Conservation (phyloP, 2,797 vertebrate species). For the Bovichtus variegatus region DNA sequence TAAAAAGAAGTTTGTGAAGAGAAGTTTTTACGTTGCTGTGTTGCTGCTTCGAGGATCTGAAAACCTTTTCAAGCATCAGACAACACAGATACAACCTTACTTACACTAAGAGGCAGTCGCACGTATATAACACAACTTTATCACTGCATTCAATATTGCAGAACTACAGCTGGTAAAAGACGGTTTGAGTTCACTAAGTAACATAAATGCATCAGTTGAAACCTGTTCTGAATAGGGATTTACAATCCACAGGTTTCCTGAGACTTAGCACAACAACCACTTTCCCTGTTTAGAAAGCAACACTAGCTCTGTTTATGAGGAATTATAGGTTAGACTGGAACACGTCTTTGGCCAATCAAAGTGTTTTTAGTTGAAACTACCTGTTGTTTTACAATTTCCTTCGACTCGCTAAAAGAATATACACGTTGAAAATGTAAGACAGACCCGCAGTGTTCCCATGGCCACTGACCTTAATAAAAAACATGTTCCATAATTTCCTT, state of each 20-base stretch:
- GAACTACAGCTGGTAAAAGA: background rate
- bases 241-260: conserved; percentile 35
- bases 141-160: too few relatives aligned
- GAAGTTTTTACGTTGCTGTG: too few relatives aligned
- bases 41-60: too few relatives aligned
- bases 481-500: conserved; percentile 33
- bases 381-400: conserved; percentile 66
- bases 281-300: conserved; percentile 48
- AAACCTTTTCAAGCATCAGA: too few relatives aligned
- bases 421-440: conserved; percentile 23
- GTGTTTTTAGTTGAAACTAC: conserved; percentile 40
- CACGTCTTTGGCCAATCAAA: conserved; percentile 53
- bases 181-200: background rate
- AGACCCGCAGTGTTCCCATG: conserved; percentile 47
- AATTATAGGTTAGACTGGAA: conserved; percentile 37
- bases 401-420: conserved; percentile 41
- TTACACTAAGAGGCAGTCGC: too few relatives aligned
- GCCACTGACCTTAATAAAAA: conserved; percentile 64
- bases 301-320: conserved; percentile 50
- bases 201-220: background rate
- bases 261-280: background rate
- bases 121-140: too few relatives aligned
- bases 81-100: too few relatives aligned
- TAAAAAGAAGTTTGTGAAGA: too few relatives aligned
- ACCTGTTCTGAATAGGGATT: conserved; percentile 25